A percentile compares a stretch with the other conserved stretches of the same genome.
Evolutionary conservation across 2,113 vertebrate species (phyloP).

Genomic region (Ochotona curzoniae): DNA sequence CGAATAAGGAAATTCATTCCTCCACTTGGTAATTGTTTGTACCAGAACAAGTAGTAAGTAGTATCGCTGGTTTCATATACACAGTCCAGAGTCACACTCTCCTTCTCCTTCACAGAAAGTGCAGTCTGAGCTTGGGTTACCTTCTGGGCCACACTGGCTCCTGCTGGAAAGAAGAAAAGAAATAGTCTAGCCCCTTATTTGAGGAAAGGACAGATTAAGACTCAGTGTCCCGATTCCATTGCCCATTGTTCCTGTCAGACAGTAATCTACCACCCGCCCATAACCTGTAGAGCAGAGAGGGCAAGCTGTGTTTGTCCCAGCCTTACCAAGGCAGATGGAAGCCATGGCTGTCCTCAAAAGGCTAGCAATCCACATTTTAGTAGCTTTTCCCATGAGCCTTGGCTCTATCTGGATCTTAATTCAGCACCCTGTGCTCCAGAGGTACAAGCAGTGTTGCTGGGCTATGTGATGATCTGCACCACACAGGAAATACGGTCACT

Average conservation of each 20-base stretch:
- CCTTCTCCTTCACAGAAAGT: constrained; percentile 18
- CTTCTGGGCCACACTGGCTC: constrained; percentile 6
- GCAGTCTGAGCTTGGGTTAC: constrained; percentile 20
- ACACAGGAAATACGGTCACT: not conserved
- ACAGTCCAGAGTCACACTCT: constrained; percentile 19
- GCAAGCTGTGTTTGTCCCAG: not conserved
- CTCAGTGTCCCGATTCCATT: not conserved
- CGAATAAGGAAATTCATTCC: constrained; percentile 31
- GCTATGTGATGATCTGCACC: not conserved
- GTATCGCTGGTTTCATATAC: not conserved
- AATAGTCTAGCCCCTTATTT: not conserved
- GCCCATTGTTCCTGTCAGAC: not conserved
- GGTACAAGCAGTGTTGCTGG: not conserved
- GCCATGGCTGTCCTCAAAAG: not conserved
- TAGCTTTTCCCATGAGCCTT: not conserved
- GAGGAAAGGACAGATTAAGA: not conserved
- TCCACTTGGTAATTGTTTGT: constrained; percentile 48
- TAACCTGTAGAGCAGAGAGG: not conserved
- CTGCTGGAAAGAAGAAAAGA: constrained; percentile 10
- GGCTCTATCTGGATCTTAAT: not conserved
- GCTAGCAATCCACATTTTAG: not conserved
- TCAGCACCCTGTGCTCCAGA: not conserved
- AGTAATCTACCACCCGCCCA: not conserved
- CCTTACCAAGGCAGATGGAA: constrained; percentile 15
- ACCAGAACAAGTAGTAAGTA: constrained; percentile 57